Conservation (phyloP, 1,140 invertebrate genomes). For the Aporrectodea caliginosa region DNA sequence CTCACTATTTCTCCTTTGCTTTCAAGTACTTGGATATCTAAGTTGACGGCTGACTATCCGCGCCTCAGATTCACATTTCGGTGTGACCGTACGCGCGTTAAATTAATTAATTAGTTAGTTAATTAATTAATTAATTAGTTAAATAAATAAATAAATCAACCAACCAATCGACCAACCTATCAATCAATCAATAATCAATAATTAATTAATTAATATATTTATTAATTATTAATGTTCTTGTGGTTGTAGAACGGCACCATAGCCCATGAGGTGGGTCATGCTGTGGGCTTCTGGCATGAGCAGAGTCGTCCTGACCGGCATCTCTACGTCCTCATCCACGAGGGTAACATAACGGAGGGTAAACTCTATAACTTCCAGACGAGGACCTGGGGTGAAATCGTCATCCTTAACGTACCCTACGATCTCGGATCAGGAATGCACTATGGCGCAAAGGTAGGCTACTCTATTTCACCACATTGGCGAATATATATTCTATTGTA, state of each 20-base stretch:
- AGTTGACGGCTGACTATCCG: too few relatives aligned
- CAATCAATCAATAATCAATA: not conserved
- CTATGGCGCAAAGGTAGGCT: slow-evolving; percentile 47
- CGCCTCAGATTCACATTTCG: too few relatives aligned
- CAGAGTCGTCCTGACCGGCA: slow-evolving; percentile 44
- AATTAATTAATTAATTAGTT: too few relatives aligned
- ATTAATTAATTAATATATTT: not conserved
- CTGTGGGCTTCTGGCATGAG: slow-evolving; percentile 54
- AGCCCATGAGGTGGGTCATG: slow-evolving; percentile 52
- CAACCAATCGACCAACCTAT: not conserved
- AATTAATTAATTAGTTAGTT: not conserved
- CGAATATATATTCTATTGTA: too few relatives aligned
- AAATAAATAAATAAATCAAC: not conserved
- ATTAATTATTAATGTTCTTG: slow-evolving; percentile 15
- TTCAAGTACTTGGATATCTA: too few relatives aligned
- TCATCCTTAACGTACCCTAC: slow-evolving; percentile 46
- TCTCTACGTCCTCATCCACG: slow-evolving; percentile 32
- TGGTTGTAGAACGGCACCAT: slow-evolving; percentile 50
- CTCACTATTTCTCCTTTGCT: too few relatives aligned
- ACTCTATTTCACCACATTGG: too few relatives aligned
- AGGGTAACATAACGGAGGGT: slow-evolving; percentile 52
- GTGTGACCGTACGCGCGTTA: too few relatives aligned
- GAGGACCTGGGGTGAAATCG: slow-evolving; percentile 65
- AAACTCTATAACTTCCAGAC: slow-evolving; percentile 98
- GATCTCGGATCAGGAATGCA: slow-evolving; percentile 51